phyloP scores from a whole-genome alignment of 1,140 invertebrate species.

The Pygmarrhopalites habei region DNA sequence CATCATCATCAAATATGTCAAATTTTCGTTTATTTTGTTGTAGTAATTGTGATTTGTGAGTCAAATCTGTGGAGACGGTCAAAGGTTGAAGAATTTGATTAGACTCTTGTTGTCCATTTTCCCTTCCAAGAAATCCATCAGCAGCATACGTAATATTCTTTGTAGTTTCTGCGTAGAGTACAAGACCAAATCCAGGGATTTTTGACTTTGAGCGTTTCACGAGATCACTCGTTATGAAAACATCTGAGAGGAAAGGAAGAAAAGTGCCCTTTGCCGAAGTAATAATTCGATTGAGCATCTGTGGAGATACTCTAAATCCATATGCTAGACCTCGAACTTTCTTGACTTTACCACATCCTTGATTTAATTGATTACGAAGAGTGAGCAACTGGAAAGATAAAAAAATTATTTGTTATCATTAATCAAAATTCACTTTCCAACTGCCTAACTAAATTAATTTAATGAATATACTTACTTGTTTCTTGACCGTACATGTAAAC shows the following conservation, averaged over 20 bases:
- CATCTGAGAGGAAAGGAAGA: constrained; percentile 85
- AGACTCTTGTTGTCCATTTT: constrained; percentile 2
- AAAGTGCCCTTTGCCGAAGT: constrained; percentile 85
- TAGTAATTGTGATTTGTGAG: neutral
- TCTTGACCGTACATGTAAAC: constrained; percentile 36
- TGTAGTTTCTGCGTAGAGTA: constrained; percentile 67
- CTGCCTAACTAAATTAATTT: no score
- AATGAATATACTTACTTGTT: no score
- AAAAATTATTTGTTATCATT: no score
- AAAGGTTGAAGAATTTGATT: neutral
- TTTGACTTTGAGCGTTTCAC: constrained; percentile 41
- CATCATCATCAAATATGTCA: constrained; percentile 30
- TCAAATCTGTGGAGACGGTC: neutral
- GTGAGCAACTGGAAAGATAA: constrained; percentile 36
- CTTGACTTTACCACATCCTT: constrained; percentile 85
- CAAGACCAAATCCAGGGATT: constrained; percentile 35
- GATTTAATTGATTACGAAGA: constrained; percentile 38
- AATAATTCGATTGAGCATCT: constrained; percentile 82
- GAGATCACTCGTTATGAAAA: constrained; percentile 78
- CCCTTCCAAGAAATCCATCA: constrained; percentile 47
- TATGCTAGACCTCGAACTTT: constrained; percentile 83
- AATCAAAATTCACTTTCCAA: no score
- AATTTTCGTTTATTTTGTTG: constrained; percentile 22
- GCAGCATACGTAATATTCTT: constrained; percentile 68
- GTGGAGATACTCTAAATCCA: constrained; percentile 81